These are phyloP conservation scores for Probosciger aterrimus DNA, from an alignment of 2,113 vertebrate species.

Conservation along the genomic window DNA sequence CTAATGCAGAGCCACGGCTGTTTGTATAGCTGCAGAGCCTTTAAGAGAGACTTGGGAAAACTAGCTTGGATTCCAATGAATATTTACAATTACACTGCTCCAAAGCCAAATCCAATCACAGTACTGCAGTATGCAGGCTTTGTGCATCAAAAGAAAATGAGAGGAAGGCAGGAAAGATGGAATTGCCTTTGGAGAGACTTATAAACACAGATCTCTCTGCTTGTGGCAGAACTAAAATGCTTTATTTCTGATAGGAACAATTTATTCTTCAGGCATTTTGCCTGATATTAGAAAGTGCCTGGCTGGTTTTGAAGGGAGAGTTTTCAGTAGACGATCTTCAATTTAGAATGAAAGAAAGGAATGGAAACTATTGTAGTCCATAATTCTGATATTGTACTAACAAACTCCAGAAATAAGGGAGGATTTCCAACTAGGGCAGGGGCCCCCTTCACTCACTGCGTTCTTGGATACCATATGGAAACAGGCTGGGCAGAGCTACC, in stretches of 20 bases:
- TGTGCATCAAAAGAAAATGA: constrained; percentile 75
- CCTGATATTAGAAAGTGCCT: constrained; percentile 66
- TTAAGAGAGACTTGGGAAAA: constrained; percentile 67
- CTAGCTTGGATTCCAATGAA: constrained; percentile 75
- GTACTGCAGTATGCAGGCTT: constrained; percentile 66
- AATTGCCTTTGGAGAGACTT: constrained; percentile 76
- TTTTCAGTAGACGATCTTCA: constrained; percentile 64
- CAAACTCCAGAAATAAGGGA: constrained; percentile 12
- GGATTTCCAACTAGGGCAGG: neutral
- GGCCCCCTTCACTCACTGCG: neutral
- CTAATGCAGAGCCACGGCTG: constrained; percentile 53
- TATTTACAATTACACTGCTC: constrained; percentile 76
- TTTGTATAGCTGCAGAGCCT: constrained; percentile 73
- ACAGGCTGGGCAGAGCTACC: neutral
- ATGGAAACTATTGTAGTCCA: neutral
- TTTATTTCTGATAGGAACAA: constrained; percentile 74
- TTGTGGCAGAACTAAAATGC: constrained; percentile 75
- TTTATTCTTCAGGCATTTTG: constrained; percentile 73
- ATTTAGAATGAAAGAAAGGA: constrained; percentile 57
- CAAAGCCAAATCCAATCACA: constrained; percentile 70
- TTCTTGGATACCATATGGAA: neutral
- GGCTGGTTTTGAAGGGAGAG: constrained; percentile 64
- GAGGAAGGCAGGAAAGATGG: constrained; percentile 71
- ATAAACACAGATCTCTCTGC: constrained; percentile 69
- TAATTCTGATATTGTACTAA: constrained; percentile 55